A percentile compares a stretch with the other conserved stretches of the same genome.
These are phyloP conservation scores for Pristionchus pacificus DNA, from an alignment of 1,140 invertebrate species.

Conservation along the genomic window DNA sequence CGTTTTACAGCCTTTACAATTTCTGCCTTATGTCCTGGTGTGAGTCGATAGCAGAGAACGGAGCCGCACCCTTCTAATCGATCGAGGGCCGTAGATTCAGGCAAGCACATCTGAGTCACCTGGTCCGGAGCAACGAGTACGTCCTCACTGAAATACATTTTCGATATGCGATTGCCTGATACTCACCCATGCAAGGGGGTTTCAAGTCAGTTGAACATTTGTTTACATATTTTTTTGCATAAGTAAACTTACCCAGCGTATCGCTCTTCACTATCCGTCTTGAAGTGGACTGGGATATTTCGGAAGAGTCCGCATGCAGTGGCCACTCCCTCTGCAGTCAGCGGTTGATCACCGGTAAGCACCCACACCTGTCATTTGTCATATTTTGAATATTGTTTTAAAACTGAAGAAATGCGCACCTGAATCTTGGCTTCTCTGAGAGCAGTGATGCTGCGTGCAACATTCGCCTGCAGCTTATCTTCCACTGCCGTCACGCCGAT, in stretches of 20 bases:
- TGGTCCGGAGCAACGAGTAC: background rate
- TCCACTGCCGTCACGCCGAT: conserved; percentile 81
- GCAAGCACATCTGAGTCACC: background rate
- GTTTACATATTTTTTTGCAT: background rate
- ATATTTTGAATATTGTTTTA: no score
- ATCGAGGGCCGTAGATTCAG: background rate
- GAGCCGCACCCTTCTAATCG: background rate
- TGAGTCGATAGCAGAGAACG: conserved; percentile 72
- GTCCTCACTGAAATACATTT: background rate
- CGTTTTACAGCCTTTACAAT: conserved; percentile 84
- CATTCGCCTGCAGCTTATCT: conserved; percentile 70
- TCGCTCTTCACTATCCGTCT: background rate
- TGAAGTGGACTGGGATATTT: background rate
- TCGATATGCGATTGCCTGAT: no score
- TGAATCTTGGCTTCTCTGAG: background rate
- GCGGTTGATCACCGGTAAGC: background rate
- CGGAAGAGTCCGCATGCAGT: background rate
- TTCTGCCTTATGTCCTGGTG: conserved; percentile 82
- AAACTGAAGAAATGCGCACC: background rate
- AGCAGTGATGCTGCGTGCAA: background rate
- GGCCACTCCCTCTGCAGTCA: background rate
- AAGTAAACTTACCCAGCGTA: background rate
- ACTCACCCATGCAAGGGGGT: background rate
- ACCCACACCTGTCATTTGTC: background rate
- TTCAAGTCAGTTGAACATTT: background rate